Percentiles rank a stretch among this genome's conserved stretches.
Conservation (phyloP, 2,113 vertebrate genomes). For the Pimephales promelas region DNA sequence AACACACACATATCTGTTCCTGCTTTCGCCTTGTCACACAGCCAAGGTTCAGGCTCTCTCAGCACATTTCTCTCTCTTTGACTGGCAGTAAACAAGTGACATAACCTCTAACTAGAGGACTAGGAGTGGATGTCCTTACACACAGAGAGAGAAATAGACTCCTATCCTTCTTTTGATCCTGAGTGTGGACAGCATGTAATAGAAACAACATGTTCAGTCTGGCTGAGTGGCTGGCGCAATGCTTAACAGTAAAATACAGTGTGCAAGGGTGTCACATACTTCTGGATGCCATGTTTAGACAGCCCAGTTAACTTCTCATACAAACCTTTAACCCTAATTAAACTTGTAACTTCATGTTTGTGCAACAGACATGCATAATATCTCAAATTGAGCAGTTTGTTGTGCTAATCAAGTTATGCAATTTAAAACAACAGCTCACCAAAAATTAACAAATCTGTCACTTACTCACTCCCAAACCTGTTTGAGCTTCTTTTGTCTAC, state of each 20-base stretch:
- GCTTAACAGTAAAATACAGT: background rate
- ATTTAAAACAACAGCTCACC: background rate
- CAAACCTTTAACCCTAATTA: background rate
- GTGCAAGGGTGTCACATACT: background rate
- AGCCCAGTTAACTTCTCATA: background rate
- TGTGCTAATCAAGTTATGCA: background rate
- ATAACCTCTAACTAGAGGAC: conserved; percentile 34
- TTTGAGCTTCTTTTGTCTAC: background rate
- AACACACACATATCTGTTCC: conserved; percentile 11
- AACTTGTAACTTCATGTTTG: background rate
- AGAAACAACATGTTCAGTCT: conserved; percentile 25
- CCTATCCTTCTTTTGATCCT: conserved; percentile 9
- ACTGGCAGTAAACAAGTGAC: conserved; percentile 52
- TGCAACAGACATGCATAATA: background rate
- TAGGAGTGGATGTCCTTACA: conserved; percentile 33
- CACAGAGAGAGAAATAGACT: conserved; percentile 33
- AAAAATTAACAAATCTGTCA: background rate
- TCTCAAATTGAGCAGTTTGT: background rate
- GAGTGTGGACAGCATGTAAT: conserved; percentile 37
- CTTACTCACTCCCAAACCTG: background rate
- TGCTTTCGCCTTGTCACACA: conserved; percentile 31
- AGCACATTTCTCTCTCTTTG: conserved; percentile 42
- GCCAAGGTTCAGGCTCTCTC: conserved; percentile 36
- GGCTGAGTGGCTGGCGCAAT: conserved; percentile 9
- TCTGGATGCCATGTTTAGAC: conserved; percentile 6